phyloP scores from a whole-genome alignment of 2,797 vertebrate species.

The Pelochelys cantorii region DNA sequence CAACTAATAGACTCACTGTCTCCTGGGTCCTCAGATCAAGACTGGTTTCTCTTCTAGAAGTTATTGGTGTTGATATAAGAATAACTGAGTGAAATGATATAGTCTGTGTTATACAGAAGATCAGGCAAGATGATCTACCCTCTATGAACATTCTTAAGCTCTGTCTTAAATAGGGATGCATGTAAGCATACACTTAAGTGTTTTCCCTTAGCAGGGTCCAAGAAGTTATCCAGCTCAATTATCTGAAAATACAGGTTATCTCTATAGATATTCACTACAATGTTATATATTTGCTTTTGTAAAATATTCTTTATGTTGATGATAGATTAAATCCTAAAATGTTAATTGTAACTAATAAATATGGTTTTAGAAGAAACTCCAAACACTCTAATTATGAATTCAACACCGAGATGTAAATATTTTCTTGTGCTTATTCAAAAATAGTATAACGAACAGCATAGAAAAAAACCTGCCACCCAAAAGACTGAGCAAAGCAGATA shows the following conservation, averaged over 20 bases:
- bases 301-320: background rate
- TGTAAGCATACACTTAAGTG: rapidly evolving
- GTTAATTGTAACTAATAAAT: background rate
- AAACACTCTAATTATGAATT: constrained; percentile 6
- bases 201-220: background rate
- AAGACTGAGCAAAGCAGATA: constrained; percentile 2
- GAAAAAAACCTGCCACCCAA: background rate
- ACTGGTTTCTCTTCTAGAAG: background rate
- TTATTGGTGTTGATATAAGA: background rate
- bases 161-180: background rate
- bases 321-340: background rate
- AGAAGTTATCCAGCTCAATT: background rate
- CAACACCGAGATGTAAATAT: background rate
- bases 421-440: constrained; percentile 7
- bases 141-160: background rate
- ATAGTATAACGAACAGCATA: background rate
- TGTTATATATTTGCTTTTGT: background rate
- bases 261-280: rapidly evolving
- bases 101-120: background rate
- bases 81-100: background rate
- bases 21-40: background rate
- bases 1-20: background rate
- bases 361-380: background rate
- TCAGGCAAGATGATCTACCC: background rate
- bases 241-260: background rate